These are phyloP conservation scores for Cataglyphis rosenhaueri DNA, from an alignment of 2,888 invertebrate genomes.

Conservation along the genomic window DNA sequence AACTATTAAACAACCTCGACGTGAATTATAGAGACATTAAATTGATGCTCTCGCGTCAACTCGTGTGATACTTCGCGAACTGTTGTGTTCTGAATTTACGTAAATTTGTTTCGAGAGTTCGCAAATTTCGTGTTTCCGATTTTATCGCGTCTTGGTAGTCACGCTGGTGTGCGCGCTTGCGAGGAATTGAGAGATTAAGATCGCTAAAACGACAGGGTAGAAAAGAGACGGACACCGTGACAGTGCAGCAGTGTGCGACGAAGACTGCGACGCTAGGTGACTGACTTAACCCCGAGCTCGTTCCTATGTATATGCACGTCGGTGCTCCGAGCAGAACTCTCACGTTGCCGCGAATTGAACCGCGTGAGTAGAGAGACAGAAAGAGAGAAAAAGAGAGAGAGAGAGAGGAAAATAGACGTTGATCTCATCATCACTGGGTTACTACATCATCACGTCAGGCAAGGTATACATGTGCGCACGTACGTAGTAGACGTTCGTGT, in stretches of 20 bases:
- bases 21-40: neutral
- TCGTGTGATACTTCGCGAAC: neutral
- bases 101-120: conserved; percentile 20
- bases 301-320: neutral
- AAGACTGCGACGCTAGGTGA: conserved; percentile 38
- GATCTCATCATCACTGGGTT: conserved; percentile 34
- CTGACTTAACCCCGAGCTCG: conserved; percentile 34
- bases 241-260: conserved; percentile 36
- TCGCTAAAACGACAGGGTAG: conserved; percentile 41
- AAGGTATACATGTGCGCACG: conserved; percentile 41
- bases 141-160: conserved; percentile 21
- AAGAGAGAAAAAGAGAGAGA: neutral
- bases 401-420: neutral
- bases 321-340: conserved; percentile 31
- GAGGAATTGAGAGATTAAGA: conserved; percentile 42
- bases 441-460: conserved; percentile 23
- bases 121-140: conserved; percentile 26
- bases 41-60: neutral
- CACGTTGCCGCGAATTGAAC: conserved; percentile 35
- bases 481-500: conserved; percentile 45
- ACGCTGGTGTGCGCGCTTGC: conserved; percentile 38
- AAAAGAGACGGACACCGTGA: conserved; percentile 20
- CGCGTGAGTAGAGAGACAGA: conserved; percentile 15
- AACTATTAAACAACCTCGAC: neutral
- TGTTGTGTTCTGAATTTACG: conserved; percentile 3